A percentile compares a stretch with the other conserved stretches of the same genome.
These are phyloP conservation scores for Carterocephalus palaemon DNA, from an alignment of 2,888 invertebrate species.

Conservation along the genomic window DNA sequence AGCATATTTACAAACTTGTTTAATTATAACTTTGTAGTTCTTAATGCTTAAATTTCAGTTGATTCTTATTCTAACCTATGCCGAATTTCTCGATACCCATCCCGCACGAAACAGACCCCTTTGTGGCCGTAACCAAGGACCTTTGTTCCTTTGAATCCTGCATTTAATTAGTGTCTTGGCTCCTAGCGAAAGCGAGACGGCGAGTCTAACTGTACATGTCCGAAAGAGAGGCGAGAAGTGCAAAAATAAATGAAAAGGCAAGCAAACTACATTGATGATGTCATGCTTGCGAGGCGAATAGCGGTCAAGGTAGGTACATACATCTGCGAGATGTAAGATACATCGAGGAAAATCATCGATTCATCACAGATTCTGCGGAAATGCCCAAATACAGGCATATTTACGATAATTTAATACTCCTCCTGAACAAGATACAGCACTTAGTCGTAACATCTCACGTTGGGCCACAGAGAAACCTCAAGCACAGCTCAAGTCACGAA, in stretches of 20 bases:
- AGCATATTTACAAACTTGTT: no score
- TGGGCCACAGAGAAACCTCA: conserved; percentile 3
- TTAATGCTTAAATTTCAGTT: no score
- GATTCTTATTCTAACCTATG: not conserved
- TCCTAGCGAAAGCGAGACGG: conserved; percentile 34
- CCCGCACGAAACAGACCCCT: not conserved
- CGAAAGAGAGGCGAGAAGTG: conserved; percentile 44
- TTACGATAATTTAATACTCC: no score
- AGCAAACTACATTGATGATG: conserved; percentile 55
- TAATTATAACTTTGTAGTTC: no score
- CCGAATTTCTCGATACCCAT: no score
- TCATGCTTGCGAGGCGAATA: conserved; percentile 62
- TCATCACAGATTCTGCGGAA: conserved; percentile 21
- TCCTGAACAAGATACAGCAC: not conserved
- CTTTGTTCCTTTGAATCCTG: conserved; percentile 33
- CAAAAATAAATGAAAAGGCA: conserved; percentile 61
- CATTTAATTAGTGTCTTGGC: conserved; percentile 37
- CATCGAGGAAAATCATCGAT: conserved; percentile 32
- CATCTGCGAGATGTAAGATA: conserved; percentile 38
- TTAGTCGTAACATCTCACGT: no score
- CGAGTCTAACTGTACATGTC: conserved; percentile 16
- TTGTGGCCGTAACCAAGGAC: conserved; percentile 33
- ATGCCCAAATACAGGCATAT: conserved; percentile 1
- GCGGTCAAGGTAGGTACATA: conserved; percentile 76
- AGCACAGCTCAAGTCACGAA: conserved; percentile 2